Conservation (phyloP, 2,888 invertebrate genomes). For the Clistopyga incitator region DNA sequence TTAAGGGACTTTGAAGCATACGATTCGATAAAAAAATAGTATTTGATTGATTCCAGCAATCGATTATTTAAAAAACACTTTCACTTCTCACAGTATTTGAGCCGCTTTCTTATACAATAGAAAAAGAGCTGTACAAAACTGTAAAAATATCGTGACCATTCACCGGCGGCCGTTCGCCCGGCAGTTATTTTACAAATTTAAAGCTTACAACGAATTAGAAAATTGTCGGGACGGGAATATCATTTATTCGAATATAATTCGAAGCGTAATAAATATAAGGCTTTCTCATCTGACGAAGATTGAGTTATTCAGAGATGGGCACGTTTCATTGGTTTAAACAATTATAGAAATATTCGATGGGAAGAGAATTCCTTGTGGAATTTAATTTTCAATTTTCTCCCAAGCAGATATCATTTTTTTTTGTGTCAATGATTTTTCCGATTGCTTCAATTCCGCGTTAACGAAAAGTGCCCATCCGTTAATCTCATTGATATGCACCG, state of each 20-base stretch:
- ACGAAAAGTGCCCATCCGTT: conserved; percentile 1
- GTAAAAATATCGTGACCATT: conserved; percentile 32
- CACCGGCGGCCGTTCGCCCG: conserved; percentile 16
- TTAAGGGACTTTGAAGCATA: conserved; percentile 6
- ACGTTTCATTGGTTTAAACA: not conserved
- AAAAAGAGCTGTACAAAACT: conserved; percentile 54
- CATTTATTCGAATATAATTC: not conserved
- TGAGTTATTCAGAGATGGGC: not conserved
- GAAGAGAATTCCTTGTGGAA: too few relatives aligned
- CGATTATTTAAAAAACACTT: conserved; percentile 20
- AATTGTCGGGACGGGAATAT: conserved; percentile 21
- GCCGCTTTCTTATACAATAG: conserved; percentile 36
- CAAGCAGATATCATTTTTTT: too few relatives aligned
- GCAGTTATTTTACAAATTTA: conserved; percentile 34
- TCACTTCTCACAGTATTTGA: conserved; percentile 47
- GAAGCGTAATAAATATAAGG: not conserved
- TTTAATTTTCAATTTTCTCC: too few relatives aligned
- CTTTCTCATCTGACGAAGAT: not conserved
- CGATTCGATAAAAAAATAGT: conserved; percentile 53
- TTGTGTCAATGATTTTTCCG: not conserved
- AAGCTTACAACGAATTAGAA: conserved; percentile 41
- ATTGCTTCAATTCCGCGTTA: not conserved
- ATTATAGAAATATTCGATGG: too few relatives aligned
- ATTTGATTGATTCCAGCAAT: conserved; percentile 53
- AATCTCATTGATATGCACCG: conserved; percentile 7